Conservation (phyloP, 2,797 vertebrate genomes). For the Cyprinella venusta region DNA sequence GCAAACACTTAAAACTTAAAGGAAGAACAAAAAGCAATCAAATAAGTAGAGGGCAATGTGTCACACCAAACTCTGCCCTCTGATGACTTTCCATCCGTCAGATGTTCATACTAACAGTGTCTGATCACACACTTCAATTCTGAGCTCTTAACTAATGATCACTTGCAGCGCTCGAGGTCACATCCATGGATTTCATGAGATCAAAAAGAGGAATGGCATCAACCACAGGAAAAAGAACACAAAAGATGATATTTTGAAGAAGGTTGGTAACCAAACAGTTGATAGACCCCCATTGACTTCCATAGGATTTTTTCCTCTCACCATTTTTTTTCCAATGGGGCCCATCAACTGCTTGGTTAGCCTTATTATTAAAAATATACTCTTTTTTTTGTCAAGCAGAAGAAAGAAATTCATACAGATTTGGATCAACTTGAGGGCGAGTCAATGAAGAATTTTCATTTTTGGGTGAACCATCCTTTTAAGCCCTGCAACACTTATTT, state of each 20-base stretch:
- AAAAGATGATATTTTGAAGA: neutral
- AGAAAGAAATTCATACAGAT: neutral
- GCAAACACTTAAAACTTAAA: conserved; percentile 40
- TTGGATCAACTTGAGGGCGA: too few relatives aligned
- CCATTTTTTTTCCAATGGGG: too few relatives aligned
- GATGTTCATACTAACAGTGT: neutral
- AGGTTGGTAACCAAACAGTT: neutral
- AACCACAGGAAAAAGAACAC: neutral
- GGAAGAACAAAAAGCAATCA: neutral
- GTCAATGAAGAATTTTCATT: neutral
- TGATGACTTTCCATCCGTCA: conserved; percentile 20
- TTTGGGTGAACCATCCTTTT: neutral
- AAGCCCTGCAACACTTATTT: neutral
- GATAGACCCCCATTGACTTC: neutral
- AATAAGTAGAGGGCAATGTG: neutral
- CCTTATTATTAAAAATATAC: too few relatives aligned
- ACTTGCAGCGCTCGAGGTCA: neutral
- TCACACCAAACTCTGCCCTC: conserved; percentile 2
- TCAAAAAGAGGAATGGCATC: neutral
- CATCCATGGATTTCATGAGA: neutral
- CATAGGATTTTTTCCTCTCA: neutral
- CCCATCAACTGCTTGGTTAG: too few relatives aligned
- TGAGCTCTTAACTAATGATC: conserved; percentile 26
- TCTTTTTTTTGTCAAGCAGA: neutral
- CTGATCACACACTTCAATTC: neutral